A percentile compares a stretch with the other conserved stretches of the same genome.
Conservation (phyloP, 2,797 vertebrate species). For the Knipowitschia caucasica region DNA sequence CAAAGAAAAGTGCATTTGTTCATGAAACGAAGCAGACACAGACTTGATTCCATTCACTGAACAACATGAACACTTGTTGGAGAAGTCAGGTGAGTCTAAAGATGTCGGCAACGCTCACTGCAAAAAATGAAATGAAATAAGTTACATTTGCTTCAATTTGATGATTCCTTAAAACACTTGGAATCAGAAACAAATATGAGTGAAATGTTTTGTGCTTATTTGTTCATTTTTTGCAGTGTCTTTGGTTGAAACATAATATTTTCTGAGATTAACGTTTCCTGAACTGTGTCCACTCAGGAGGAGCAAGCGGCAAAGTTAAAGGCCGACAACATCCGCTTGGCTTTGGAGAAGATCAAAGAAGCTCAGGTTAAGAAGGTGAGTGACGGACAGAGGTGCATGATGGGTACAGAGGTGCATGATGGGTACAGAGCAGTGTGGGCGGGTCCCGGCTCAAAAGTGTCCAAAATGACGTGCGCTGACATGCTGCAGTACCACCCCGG, state of each 20-base stretch:
- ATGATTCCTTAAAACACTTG: no score
- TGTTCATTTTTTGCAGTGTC: no score
- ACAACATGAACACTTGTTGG: slow-evolving; percentile 63
- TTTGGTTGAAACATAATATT: not conserved
- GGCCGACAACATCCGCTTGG: slow-evolving; percentile 93
- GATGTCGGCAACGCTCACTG: no score
- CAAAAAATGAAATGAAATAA: no score
- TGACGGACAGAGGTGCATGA: slow-evolving; percentile 3
- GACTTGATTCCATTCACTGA: slow-evolving; percentile 2
- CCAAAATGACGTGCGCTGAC: no score
- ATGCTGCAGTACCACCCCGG: no score
- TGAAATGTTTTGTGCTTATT: no score
- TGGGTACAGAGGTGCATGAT: not conserved
- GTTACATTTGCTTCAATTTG: no score
- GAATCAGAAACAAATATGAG: no score
- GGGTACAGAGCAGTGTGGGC: no score
- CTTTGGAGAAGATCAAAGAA: slow-evolving; percentile 98
- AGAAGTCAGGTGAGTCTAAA: slow-evolving; percentile 59
- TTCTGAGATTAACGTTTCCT: not conserved
- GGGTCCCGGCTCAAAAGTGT: no score
- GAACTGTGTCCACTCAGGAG: slow-evolving; percentile 74
- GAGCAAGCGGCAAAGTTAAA: slow-evolving; percentile 96
- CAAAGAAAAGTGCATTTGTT: not conserved
- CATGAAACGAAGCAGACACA: slow-evolving; percentile 32
- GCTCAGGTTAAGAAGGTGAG: slow-evolving; percentile 97